Percentiles rank a stretch among this genome's conserved stretches.
phyloP scores from a whole-genome alignment of 2,113 vertebrate genomes.

The Microcebus jonahi region DNA sequence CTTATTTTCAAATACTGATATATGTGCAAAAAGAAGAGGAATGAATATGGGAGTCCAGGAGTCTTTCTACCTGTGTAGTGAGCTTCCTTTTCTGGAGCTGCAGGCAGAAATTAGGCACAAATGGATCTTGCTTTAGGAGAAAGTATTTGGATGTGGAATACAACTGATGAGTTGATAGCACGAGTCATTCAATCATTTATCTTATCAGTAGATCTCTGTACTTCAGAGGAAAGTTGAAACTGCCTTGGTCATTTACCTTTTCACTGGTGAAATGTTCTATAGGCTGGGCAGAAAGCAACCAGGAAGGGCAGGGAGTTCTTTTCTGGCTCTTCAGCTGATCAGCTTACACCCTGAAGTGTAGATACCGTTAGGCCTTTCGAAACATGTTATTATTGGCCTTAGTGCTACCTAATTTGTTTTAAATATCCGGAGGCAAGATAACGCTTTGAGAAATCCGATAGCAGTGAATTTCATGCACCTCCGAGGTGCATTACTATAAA shows the following conservation, averaged over 20 bases:
- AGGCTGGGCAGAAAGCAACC: constrained; percentile 1
- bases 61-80: background rate
- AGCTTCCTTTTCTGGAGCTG: background rate
- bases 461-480: constrained; percentile 32
- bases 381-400: constrained; percentile 55
- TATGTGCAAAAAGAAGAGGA: background rate
- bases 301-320: background rate
- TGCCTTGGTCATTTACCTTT: background rate
- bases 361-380: constrained; percentile 31
- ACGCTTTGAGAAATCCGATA: background rate
- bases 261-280: background rate
- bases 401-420: background rate
- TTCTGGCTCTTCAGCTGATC: background rate
- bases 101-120: background rate
- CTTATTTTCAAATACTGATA: background rate
- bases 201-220: background rate
- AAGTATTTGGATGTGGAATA: background rate
- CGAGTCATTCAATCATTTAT: background rate
- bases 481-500: background rate
- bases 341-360: constrained; percentile 23
- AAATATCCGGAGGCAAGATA: constrained; percentile 50
- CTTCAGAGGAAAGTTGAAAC: constrained; percentile 27
- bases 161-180: background rate
- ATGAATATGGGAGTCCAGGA: background rate
- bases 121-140: background rate